Base-by-base conservation (phyloP, 2,888 invertebrate species). In the Noctuana brunneofusca region DNA sequence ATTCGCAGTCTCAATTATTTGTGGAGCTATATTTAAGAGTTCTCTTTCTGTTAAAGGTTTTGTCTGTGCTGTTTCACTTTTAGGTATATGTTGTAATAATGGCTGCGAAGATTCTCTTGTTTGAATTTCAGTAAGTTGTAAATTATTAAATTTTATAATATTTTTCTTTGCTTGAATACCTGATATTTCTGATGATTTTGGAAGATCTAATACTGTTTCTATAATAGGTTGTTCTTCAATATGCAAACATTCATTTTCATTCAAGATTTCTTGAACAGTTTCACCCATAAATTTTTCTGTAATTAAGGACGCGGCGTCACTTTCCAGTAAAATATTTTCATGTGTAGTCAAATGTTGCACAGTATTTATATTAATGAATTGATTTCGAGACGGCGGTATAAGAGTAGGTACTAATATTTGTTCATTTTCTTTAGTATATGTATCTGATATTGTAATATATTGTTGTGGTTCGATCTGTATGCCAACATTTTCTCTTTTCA, bases 251-350 rank as follows among this genome's bases (percentile, higher is more conserved):
- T 81, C 78, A 12, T 68, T 69, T 12, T 71, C n/a, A 9, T 68
- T 58, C 32, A 73, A 75, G 11, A 66, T 68, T 63, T 70, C 63
- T 30, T 65, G 64, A 27, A 79, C 79, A 66, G 70, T 74, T 69
- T 78, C 81, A 69, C 69, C 67, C 66, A 66, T 79, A 67, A 65
- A 59, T 71, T 67, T 43, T 9, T 79, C 68, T 63, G 71, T 20
- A 27, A 81, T 67, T n/a, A 63, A 52, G 30, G 30, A 9, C 27
- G 74, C 68, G 48, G 72, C 64, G 62, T 72, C 72, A 57, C 75
- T 75, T 77, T 91, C 89, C 14, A 85, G 69, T 12, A 74, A 65
- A 56, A 83, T 65, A 3, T 77, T 85, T 78, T 89, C 88, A 57
- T 71, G 76, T 11, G 81, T 87, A 18, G 76, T 84, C 12, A 90